phyloP scores from a whole-genome alignment of 1,140 invertebrate genomes.

The Bombyx mandarina region DNA sequence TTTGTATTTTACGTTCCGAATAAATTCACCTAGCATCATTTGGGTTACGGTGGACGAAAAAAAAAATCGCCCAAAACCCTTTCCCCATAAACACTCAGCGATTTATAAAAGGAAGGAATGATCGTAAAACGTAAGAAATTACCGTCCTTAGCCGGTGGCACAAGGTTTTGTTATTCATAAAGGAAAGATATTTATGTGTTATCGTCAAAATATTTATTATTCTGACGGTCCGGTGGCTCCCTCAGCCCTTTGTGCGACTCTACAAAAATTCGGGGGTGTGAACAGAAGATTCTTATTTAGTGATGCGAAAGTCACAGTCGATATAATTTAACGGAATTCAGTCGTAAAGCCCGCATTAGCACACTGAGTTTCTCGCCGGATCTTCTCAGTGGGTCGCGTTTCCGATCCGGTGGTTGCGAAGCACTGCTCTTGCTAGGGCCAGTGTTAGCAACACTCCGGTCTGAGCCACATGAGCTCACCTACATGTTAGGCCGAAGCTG shows the following conservation, averaged over 20 bases:
- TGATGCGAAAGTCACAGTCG: conserved; percentile 9
- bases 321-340: conserved; percentile 1
- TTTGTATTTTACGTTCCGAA: too few relatives aligned
- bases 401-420: too few relatives aligned
- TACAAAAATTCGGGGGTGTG: conserved; percentile 61
- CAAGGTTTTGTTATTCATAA: conserved; percentile 67
- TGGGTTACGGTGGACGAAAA: too few relatives aligned
- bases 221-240: conserved; percentile 54
- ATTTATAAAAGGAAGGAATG: conserved; percentile 58
- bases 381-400: too few relatives aligned
- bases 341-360: too few relatives aligned
- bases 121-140: conserved; percentile 56
- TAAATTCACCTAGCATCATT: too few relatives aligned
- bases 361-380: too few relatives aligned
- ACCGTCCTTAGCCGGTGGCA: conserved; percentile 45
- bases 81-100: conserved; percentile 51
- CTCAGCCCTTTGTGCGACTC: conserved; percentile 54
- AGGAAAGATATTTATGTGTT: conserved; percentile 67
- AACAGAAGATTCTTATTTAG: conserved; percentile 32
- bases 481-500: too few relatives aligned
- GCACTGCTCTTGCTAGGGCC: too few relatives aligned
- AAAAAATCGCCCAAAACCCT: conserved; percentile 28
- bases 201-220: conserved; percentile 72
- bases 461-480: too few relatives aligned
- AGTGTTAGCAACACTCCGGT: too few relatives aligned